phyloP scores from a whole-genome alignment of 2,797 vertebrate genomes.

The Champsocephalus esox region DNA sequence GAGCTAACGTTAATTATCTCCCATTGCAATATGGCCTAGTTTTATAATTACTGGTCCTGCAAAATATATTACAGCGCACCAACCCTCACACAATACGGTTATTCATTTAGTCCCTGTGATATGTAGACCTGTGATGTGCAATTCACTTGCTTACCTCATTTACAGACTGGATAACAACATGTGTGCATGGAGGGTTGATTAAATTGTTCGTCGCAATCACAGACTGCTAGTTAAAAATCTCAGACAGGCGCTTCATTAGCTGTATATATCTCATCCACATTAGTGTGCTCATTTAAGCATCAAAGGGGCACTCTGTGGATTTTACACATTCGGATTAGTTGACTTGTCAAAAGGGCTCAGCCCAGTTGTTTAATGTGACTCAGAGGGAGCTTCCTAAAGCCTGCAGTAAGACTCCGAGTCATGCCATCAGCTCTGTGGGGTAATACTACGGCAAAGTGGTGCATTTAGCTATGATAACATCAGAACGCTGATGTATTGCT shows the following conservation, averaged over 20 bases:
- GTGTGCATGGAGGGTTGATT: constrained; percentile 43
- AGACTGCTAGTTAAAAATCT: constrained; percentile 26
- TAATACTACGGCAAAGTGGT: background rate
- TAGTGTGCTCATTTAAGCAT: constrained; percentile 42
- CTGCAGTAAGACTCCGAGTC: background rate
- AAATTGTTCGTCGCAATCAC: constrained; percentile 32
- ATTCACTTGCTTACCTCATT: constrained; percentile 66
- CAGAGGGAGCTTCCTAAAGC: constrained; percentile 1
- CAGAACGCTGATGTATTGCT: background rate
- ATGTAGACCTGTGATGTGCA: constrained; percentile 38
- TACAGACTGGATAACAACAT: constrained; percentile 64
- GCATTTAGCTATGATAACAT: background rate
- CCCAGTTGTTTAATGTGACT: constrained; percentile 29
- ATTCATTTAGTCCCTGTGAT: constrained; percentile 69
- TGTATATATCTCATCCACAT: constrained; percentile 40
- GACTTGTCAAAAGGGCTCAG: constrained; percentile 21
- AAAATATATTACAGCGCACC: constrained; percentile 85
- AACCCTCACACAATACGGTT: constrained; percentile 74
- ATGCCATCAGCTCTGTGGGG: background rate
- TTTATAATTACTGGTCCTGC: constrained; percentile 91
- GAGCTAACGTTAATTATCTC: constrained; percentile 88
- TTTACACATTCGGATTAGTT: constrained; percentile 36
- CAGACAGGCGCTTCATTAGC: constrained; percentile 57
- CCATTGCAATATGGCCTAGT: constrained; percentile 89
- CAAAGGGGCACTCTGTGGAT: constrained; percentile 36